A percentile compares a stretch with the other conserved stretches of the same genome.
These are phyloP conservation scores for Crotalus horridus DNA, from an alignment of 2,113 vertebrate genomes.

Conservation along the genomic window DNA sequence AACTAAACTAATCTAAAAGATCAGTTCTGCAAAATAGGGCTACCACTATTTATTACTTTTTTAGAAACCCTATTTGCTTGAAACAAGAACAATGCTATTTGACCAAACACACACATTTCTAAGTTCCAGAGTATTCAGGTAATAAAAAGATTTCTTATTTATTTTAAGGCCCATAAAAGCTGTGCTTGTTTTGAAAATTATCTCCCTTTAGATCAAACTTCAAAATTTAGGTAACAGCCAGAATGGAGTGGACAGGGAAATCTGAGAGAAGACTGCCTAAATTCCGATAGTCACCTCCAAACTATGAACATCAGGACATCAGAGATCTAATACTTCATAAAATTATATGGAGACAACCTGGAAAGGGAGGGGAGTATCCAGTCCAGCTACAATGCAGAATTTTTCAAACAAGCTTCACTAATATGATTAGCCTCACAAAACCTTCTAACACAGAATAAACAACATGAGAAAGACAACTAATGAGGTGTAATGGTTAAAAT, in stretches of 20 bases:
- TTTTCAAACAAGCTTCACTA: neutral
- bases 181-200: neutral
- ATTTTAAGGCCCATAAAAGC: neutral
- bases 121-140: neutral
- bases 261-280: neutral
- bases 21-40: neutral
- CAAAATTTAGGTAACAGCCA: neutral
- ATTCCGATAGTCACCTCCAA: neutral
- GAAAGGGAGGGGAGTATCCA: neutral
- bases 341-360: neutral
- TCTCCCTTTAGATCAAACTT: neutral
- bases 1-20: neutral
- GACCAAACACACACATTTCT: neutral
- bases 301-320: neutral
- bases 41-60: neutral
- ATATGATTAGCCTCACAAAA: neutral
- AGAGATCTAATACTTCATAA: neutral
- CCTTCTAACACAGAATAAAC: neutral
- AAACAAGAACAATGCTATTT: neutral
- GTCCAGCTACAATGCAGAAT: neutral
- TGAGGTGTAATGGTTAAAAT: neutral
- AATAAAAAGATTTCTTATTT: neutral
- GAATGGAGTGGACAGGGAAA: neutral
- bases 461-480: neutral
- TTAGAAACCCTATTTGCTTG: neutral